Evolutionary conservation across 2,797 vertebrate species (phyloP).

Genomic region (Bovichtus variegatus): DNA sequence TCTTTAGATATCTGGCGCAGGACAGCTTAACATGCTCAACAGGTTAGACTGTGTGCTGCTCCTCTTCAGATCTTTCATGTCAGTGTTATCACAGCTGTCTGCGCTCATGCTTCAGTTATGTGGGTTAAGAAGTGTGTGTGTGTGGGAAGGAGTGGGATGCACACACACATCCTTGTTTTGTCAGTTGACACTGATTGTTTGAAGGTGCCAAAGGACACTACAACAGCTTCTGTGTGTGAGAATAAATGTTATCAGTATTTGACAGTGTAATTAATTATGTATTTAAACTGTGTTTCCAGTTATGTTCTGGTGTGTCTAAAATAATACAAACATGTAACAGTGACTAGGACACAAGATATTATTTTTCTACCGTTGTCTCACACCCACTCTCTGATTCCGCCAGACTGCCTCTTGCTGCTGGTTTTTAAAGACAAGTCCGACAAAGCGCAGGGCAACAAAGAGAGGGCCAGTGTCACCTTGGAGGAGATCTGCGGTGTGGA

Average conservation of each 20-base stretch:
- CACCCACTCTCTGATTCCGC: background rate
- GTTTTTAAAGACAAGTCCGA: conserved; percentile 83
- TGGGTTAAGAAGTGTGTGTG: conserved; percentile 50
- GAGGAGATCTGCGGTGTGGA: conserved; percentile 97
- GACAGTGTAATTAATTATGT: background rate
- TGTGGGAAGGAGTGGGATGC: conserved; percentile 36
- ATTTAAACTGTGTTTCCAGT: background rate
- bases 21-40: conserved; percentile 44
- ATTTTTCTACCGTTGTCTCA: background rate
- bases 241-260: background rate
- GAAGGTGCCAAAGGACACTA: conserved; percentile 49
- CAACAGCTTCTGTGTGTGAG: conserved; percentile 47
- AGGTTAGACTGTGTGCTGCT: conserved; percentile 56
- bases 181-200: conserved; percentile 75
- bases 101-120: conserved; percentile 59
- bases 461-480: conserved; percentile 90
- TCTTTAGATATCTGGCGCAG: conserved; percentile 21
- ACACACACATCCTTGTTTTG: conserved; percentile 57
- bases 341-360: background rate
- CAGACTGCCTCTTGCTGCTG: conserved; percentile 79
- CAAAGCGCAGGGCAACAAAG: conserved; percentile 88
- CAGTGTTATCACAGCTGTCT: conserved; percentile 80
- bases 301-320: background rate
- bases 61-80: conserved; percentile 70
- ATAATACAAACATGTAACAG: background rate